These are phyloP conservation scores for Callocephalon fimbriatum DNA, from an alignment of 2,113 vertebrate species.

Conservation along the genomic window DNA sequence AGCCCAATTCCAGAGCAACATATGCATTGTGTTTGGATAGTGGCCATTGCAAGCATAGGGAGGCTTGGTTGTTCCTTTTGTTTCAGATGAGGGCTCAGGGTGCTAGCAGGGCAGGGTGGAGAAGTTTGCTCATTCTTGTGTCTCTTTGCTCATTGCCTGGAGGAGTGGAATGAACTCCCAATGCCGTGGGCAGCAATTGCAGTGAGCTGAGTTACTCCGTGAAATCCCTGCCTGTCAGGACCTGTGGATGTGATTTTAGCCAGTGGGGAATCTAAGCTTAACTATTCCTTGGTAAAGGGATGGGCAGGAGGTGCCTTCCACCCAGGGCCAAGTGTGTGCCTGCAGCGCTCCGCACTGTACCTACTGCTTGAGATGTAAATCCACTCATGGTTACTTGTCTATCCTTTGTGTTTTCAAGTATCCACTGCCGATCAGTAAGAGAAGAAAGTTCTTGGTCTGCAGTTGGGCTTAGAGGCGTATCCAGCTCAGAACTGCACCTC, in stretches of 20 bases:
- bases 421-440: not conserved
- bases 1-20: not conserved
- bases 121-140: not conserved
- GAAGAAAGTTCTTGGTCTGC: not conserved
- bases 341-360: not conserved
- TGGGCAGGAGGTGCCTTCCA: not conserved
- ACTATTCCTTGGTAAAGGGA: not conserved
- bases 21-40: not conserved
- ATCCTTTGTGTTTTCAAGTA: fast-evolving
- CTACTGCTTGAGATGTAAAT: not conserved
- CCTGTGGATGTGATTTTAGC: not conserved
- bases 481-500: not conserved
- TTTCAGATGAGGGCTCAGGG: not conserved
- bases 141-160: not conserved
- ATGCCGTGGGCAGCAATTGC: not conserved
- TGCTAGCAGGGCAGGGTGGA: not conserved
- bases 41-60: not conserved
- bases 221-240: not conserved
- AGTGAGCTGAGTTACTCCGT: not conserved
- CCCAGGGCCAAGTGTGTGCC: not conserved
- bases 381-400: not conserved
- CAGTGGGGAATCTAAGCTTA: not conserved
- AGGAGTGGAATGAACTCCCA: not conserved
- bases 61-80: not conserved
- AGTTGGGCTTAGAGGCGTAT: not conserved